Evolutionary conservation across 2,797 vertebrate genomes (phyloP).

Genomic region (Glyptemys insculpta): DNA sequence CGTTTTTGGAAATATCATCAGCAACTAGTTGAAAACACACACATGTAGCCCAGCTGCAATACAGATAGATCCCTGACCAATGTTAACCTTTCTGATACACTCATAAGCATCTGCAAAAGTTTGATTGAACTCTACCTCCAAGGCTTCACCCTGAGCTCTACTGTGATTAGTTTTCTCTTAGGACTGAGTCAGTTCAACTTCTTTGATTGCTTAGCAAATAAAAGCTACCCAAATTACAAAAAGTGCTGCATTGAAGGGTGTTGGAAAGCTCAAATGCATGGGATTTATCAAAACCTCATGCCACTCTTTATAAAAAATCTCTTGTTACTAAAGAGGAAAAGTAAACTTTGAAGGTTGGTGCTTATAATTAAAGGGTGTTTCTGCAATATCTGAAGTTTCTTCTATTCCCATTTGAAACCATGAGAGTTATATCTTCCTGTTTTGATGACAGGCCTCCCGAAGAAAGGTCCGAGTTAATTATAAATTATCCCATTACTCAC

Average conservation of each 20-base stretch:
- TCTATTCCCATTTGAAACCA: slow-evolving; percentile 50
- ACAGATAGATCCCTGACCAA: neutral
- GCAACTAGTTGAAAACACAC: neutral
- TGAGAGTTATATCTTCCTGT: slow-evolving; percentile 76
- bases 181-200: neutral
- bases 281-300: neutral
- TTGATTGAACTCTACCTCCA: neutral
- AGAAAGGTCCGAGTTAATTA: slow-evolving; percentile 50
- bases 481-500: slow-evolving; percentile 66
- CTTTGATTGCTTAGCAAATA: neutral
- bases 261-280: fast-evolving
- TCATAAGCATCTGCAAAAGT: neutral
- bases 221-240: neutral
- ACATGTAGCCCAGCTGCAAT: neutral
- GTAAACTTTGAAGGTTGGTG: slow-evolving; percentile 21
- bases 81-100: neutral
- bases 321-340: slow-evolving; percentile 8
- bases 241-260: neutral
- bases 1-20: fast-evolving
- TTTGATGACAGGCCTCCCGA: slow-evolving; percentile 77
- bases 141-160: neutral
- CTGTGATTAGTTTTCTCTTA: neutral
- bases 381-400: slow-evolving; percentile 32
- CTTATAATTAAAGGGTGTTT: slow-evolving; percentile 42
- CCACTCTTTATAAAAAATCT: neutral